Evolutionary conservation across 2,797 vertebrate species (phyloP).

Genomic region (Urocyon cinereoargenteus): DNA sequence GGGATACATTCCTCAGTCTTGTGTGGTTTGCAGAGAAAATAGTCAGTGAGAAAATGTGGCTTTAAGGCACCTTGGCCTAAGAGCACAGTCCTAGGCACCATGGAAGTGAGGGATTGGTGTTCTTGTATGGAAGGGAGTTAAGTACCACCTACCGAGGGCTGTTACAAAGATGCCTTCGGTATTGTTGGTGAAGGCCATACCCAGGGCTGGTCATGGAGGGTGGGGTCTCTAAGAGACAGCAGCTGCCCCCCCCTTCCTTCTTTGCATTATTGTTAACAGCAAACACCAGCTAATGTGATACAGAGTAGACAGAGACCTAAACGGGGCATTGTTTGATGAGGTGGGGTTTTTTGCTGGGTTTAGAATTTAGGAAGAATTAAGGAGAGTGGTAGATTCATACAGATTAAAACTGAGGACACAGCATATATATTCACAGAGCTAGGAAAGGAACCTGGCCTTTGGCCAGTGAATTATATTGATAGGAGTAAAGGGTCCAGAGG

Average conservation of each 20-base stretch:
- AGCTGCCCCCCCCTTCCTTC: too few species aligned
- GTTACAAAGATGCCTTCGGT: neutral
- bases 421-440: fast-evolving
- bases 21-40: neutral
- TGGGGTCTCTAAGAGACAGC: neutral
- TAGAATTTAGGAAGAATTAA: neutral
- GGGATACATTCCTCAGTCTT: neutral
- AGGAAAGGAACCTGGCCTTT: neutral
- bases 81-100: neutral
- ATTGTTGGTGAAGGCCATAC: neutral
- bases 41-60: neutral
- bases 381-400: neutral
- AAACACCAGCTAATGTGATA: neutral
- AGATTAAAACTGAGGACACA: neutral
- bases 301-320: too few species aligned
- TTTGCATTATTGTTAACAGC: neutral
- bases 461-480: neutral
- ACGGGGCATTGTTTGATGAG: neutral
- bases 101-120: neutral
- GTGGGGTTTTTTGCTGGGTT: neutral
- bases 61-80: neutral
- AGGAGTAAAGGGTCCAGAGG: neutral
- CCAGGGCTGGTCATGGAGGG: neutral
- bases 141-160: neutral
- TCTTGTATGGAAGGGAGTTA: neutral